Evolutionary conservation across 2,888 invertebrate genomes (phyloP), one percentile per base, ranked within the genome.

Genomic region (Nephrocerus scutellatus): DNA sequence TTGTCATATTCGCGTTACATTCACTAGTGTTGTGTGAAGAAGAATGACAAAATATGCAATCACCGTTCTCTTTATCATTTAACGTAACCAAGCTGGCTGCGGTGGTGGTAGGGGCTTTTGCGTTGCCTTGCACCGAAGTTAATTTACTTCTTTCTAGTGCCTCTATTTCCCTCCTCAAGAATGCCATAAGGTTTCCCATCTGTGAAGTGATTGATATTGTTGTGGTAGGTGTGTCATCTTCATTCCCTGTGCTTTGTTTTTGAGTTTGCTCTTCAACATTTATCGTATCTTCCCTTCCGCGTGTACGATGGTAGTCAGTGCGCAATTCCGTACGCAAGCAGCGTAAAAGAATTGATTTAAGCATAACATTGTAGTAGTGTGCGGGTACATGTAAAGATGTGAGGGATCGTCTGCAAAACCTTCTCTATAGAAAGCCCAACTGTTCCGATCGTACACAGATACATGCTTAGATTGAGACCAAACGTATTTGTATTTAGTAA

Each of bases 341-440:
- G 5, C 39, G 26, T 7, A 43, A 28, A 20, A 43, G 16, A 30
- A 43, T 32, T 2, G 34, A 30, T n/a, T 43, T 39, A 1, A 43
- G 39, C 36, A 43, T 39, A 8, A 43, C 20, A 13, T 9, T 35
- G 21, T 39, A 43, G 24, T 13, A 26, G 23, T 8, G 31, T 8
- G 16, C 12, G 4, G 32, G 32, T 2, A 36, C 22, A 22, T 32
- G 31, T 23, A 39, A 20, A 15, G 29, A 34, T 3, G 42, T 35
- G 12, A 39, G n/a, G n/a, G n/a, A n/a, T n/a, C n/a, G n/a, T n/a
- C n/a, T n/a, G n/a, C n/a, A n/a, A n/a, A n/a, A n/a, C n/a, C n/a
- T n/a, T n/a, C n/a, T n/a, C n/a, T n/a, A n/a, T n/a, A n/a, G n/a
- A n/a, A n/a, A n/a, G n/a, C n/a, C n/a, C n/a, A n/a, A n/a, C n/a